Conservation (phyloP, 2,797 vertebrate genomes). For the Petrocephalus sullivani region DNA sequence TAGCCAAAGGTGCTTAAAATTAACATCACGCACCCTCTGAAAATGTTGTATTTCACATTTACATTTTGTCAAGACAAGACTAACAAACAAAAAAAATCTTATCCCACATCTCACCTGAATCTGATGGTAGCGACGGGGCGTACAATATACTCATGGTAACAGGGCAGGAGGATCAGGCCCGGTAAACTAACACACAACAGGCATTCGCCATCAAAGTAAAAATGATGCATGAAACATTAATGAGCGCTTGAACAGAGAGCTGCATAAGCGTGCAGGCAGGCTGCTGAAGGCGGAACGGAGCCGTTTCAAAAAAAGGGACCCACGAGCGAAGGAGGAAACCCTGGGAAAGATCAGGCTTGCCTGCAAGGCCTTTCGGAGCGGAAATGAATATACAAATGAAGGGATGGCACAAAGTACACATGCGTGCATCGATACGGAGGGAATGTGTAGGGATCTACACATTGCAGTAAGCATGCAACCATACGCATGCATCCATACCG, state of each 20-base stretch:
- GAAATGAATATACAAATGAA: background rate
- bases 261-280: slow-evolving; percentile 50
- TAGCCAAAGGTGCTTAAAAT: background rate
- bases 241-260: slow-evolving; percentile 48
- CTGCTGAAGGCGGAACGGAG: slow-evolving; percentile 59
- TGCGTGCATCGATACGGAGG: background rate
- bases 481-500: too few relatives aligned
- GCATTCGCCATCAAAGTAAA: slow-evolving; percentile 65
- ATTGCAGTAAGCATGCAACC: background rate
- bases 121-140: background rate
- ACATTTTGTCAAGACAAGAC: background rate
- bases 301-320: slow-evolving; percentile 60
- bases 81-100: background rate
- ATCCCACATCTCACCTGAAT: background rate
- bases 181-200: slow-evolving; percentile 55
- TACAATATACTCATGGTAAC: background rate
- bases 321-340: slow-evolving; percentile 50
- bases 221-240: slow-evolving; percentile 68
- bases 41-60: slow-evolving; percentile 1
- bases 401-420: background rate
- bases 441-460: background rate
- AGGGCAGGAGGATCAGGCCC: background rate
- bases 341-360: slow-evolving; percentile 47
- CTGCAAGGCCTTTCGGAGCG: slow-evolving; percentile 48
- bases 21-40: background rate